These are phyloP conservation scores for Strigops habroptila DNA, from an alignment of 2,113 vertebrate genomes.

Conservation along the genomic window DNA sequence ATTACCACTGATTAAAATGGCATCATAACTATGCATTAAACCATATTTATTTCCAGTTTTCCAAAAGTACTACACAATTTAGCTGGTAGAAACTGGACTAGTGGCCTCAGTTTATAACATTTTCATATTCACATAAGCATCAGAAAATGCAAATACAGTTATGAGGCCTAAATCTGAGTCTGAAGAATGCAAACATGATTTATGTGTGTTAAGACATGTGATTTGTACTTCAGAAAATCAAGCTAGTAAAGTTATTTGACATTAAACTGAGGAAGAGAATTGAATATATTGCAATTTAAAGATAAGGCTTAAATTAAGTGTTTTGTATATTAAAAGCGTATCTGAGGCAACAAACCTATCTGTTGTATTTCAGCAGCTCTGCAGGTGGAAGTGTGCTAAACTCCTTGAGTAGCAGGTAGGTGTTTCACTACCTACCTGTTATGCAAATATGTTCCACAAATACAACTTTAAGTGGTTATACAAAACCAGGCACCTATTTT, in stretches of 20 bases:
- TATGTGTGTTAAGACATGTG: not conserved
- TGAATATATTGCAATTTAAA: not conserved
- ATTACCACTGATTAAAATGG: not conserved
- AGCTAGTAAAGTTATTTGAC: not conserved
- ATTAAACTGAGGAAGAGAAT: not conserved
- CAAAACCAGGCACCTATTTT: not conserved
- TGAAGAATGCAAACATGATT: not conserved
- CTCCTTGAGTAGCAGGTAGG: not conserved
- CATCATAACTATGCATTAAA: not conserved
- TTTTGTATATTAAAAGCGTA: not conserved
- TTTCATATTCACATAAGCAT: not conserved
- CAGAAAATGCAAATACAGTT: not conserved
- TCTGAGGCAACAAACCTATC: not conserved
- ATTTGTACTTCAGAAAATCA: not conserved
- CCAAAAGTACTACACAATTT: not conserved
- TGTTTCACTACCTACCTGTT: not conserved
- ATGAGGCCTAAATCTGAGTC: not conserved
- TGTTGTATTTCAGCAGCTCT: not conserved
- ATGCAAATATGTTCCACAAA: not conserved
- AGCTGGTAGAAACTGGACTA: not conserved
- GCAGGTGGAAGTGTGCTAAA: not conserved
- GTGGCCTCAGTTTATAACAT: not conserved
- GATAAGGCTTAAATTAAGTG: not conserved
- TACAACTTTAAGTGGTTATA: not conserved
- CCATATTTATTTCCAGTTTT: not conserved